Base-by-base conservation (phyloP, 2,113 vertebrate species). In the Pelusios castaneus region DNA sequence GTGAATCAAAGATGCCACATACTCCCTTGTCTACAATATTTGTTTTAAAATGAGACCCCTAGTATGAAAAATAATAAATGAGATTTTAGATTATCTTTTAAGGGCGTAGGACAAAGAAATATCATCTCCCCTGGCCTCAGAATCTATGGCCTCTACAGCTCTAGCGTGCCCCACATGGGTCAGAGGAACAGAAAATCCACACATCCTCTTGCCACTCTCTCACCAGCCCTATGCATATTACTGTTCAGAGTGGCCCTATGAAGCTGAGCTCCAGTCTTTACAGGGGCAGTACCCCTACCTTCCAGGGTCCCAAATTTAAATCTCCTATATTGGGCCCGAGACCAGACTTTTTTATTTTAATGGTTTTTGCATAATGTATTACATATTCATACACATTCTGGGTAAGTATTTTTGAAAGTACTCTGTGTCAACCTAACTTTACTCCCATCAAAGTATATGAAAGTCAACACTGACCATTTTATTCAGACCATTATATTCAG, bases 41-140 rank as follows among this genome's bases (percentile, higher is more conserved):
- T 92, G 81, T 91, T 97, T 95, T 90, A 96, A 88, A 95, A 94
- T 93, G 85, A 97, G 95, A 76, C n/a, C 88, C 93, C 91, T 17
- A 89, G 89, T 82, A 91, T 67, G 80, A 92, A 97, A 95, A 96
- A 91, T 51, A 49, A 97, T 86, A 93, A 92, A 78, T 34, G 92
- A 96, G 89, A 91, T 85, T 92, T 97, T 91, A 67, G 85, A 79
- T 89, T 83, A 70, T 79, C 76, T 43, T 80, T 60, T 87, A 55
- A 79, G 47, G 0, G 0, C n/a, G 47, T 80, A 82, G 80, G 91
- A 55, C 77, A 82, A 58, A 1, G 27, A 51, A 83, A 49, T 70
- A n/a, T 38, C 85, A 83, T 76, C n/a, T n/a, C 38, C 80, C 51
- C 0, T 0, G 8, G 41, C 22, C 54, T 21, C 54, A 14, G 52